Percentiles rank a stretch among this genome's conserved stretches.
Conservation (phyloP, 2,888 invertebrate species). For the Chromoteleia sp. region DNA sequence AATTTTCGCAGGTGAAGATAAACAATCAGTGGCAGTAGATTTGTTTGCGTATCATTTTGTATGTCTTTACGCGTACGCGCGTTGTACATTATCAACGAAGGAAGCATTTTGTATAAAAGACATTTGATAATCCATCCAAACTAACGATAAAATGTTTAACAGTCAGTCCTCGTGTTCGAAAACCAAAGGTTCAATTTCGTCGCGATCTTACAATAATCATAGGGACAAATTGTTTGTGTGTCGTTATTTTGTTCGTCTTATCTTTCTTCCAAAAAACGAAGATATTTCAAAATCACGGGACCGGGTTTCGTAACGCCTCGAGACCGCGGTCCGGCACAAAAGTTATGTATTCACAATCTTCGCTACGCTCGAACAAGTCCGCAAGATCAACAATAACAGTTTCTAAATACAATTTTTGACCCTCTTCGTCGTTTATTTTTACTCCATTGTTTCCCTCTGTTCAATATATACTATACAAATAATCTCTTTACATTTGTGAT, state of each 20-base stretch:
- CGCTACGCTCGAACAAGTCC: constrained; percentile 58
- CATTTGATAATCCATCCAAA: constrained; percentile 51
- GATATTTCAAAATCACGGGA: constrained; percentile 6
- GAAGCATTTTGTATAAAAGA: constrained; percentile 67
- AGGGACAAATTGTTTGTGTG: constrained; percentile 36
- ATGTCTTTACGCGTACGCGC: constrained; percentile 29
- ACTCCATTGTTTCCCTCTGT: constrained; percentile 41
- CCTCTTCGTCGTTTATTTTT: constrained; percentile 48
- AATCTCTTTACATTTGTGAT: constrained; percentile 68
- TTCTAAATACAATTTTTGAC: constrained; percentile 65
- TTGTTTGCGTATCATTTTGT: constrained; percentile 42
- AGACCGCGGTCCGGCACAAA: constrained; percentile 2
- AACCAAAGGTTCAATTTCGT: constrained; percentile 46
- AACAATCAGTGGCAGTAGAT: constrained; percentile 65
- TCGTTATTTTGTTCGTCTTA: neutral
- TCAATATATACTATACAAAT: constrained; percentile 65
- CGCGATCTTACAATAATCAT: constrained; percentile 17
- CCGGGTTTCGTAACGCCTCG: neutral
- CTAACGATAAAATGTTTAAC: constrained; percentile 56
- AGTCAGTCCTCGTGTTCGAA: constrained; percentile 58
- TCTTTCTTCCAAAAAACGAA: constrained; percentile 30
- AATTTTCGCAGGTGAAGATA: constrained; percentile 41
- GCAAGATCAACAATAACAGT: constrained; percentile 68
- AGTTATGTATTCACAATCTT: constrained; percentile 42
- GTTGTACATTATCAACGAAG: constrained; percentile 52